Conservation (phyloP, 2,797 vertebrate species). For the Enteromius mattozi region DNA sequence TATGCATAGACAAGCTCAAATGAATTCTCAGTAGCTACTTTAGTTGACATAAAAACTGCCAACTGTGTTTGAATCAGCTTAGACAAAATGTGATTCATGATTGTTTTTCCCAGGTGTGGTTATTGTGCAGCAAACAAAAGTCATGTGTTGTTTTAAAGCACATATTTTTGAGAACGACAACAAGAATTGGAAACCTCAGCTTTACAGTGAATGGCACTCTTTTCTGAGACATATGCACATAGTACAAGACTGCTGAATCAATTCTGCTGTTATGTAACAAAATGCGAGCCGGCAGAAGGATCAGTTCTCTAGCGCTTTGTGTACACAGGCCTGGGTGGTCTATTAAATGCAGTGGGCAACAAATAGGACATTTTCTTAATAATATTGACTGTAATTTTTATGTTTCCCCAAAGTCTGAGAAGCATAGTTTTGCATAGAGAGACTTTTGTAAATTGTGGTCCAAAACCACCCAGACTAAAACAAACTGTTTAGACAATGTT, state of each 20-base stretch:
- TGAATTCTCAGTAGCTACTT: conserved; percentile 6
- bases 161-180: conserved; percentile 1
- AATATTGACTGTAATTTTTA: not conserved
- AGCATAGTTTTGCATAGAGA: not conserved
- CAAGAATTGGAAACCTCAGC: conserved; percentile 16
- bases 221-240: not conserved
- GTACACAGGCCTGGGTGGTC: not conserved
- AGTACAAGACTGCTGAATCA: conserved; percentile 21
- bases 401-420: not conserved
- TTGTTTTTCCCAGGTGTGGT: conserved; percentile 38
- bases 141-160: not conserved
- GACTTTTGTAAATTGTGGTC: not conserved
- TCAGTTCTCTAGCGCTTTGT: not conserved
- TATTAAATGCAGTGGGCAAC: not conserved
- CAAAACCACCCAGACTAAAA: not conserved
- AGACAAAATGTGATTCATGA: conserved; percentile 48
- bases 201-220: conserved; percentile 7
- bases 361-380: not conserved
- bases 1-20: conserved; percentile 25
- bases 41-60: conserved; percentile 37
- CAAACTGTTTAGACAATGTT: not conserved
- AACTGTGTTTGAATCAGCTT: conserved; percentile 47
- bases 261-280: conserved; percentile 10
- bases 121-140: conserved; percentile 24
- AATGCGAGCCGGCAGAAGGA: not conserved